Percentiles rank a stretch among this genome's conserved stretches.
phyloP scores from a whole-genome alignment of 2,888 invertebrate species.

The Eudemis profundana region DNA sequence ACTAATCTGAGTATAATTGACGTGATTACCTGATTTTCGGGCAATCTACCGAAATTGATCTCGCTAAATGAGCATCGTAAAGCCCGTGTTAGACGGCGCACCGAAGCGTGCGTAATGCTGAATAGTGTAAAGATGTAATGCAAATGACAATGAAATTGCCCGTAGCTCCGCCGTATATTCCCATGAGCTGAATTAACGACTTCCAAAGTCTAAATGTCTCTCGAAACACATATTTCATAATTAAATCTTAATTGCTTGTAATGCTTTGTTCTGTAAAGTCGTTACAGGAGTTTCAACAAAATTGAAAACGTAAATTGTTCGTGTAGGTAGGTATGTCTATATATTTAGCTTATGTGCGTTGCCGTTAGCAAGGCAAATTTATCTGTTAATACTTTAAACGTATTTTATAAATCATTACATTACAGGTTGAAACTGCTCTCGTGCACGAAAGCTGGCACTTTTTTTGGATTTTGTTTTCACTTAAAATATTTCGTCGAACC shows the following conservation, averaged over 20 bases:
- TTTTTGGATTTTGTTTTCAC: slow-evolving; percentile 50
- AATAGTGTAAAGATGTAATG: slow-evolving; percentile 50
- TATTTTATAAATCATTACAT: slow-evolving; percentile 19
- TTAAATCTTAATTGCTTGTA: slow-evolving; percentile 23
- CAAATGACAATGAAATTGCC: slow-evolving; percentile 61
- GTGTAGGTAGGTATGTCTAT: too few species aligned
- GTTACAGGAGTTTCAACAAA: not conserved
- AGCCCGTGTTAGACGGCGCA: slow-evolving; percentile 52
- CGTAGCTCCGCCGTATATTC: slow-evolving; percentile 45
- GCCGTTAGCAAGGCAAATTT: not conserved
- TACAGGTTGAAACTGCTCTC: slow-evolving; percentile 26
- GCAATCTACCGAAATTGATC: slow-evolving; percentile 45
- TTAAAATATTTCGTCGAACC: slow-evolving; percentile 57
- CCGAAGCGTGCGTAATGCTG: slow-evolving; percentile 55
- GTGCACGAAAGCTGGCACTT: slow-evolving; percentile 37
- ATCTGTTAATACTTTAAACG: not conserved
- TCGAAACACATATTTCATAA: slow-evolving; percentile 17
- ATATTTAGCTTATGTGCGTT: not conserved
- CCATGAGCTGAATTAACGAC: slow-evolving; percentile 52
- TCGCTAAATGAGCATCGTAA: slow-evolving; percentile 52
- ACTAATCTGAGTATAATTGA: slow-evolving; percentile 55
- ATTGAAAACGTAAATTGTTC: slow-evolving; percentile 26
- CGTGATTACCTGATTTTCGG: slow-evolving; percentile 44
- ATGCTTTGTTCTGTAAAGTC: slow-evolving; percentile 4
- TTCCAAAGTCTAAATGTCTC: slow-evolving; percentile 44